Evolutionary conservation across 2,797 vertebrate genomes (phyloP).

Genomic region (Garrulus glandarius): DNA sequence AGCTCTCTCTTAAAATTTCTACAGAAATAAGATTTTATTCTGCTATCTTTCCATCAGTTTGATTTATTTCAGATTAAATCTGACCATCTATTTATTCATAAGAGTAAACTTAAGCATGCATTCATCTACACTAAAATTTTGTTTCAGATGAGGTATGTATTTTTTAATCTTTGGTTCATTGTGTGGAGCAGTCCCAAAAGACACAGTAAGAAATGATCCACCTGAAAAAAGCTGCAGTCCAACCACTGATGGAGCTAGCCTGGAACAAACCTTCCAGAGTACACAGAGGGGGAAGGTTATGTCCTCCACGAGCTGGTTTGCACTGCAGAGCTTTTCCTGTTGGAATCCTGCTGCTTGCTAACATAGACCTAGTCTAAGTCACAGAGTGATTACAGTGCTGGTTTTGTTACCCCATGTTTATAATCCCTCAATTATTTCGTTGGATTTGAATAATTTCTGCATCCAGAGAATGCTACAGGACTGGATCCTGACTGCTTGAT

Average conservation of each 20-base stretch:
- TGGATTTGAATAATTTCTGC: neutral
- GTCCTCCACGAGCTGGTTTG: neutral
- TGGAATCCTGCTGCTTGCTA: neutral
- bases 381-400: neutral
- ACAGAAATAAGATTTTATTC: neutral
- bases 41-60: neutral
- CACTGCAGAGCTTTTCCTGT: neutral
- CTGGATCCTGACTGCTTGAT: neutral
- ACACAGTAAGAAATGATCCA: neutral
- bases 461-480: neutral
- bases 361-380: neutral
- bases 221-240: neutral
- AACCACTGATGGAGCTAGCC: neutral
- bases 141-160: neutral
- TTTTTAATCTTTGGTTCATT: neutral
- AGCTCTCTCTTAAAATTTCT: neutral
- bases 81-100: neutral
- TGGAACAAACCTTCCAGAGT: neutral
- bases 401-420: neutral
- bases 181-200: neutral
- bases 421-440: neutral
- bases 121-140: neutral
- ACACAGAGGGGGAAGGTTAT: neutral
- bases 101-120: neutral
- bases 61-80: neutral